A percentile compares a stretch with the other conserved stretches of the same genome.
Evolutionary conservation across 2,113 vertebrate species (phyloP).

Genomic region (Nibea coibor): DNA sequence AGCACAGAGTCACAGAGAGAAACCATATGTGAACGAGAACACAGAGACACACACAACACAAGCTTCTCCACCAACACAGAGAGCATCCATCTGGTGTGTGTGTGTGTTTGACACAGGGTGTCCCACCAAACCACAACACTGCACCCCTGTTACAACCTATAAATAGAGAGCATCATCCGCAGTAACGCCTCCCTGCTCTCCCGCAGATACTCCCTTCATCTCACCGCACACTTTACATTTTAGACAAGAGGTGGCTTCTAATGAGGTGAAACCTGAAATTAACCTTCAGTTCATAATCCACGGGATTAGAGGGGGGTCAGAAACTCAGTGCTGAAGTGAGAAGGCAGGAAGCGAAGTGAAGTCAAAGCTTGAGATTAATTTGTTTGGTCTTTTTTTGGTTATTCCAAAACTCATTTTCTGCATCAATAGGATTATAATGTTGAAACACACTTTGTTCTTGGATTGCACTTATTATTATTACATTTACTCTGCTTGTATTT

Average conservation of each 20-base stretch:
- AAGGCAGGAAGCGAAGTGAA: neutral
- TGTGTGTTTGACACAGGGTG: constrained; percentile 49
- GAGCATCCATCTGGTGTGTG: constrained; percentile 63
- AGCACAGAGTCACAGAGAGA: constrained; percentile 63
- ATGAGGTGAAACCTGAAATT: constrained; percentile 21
- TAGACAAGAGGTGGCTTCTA: neutral
- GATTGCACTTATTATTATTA: neutral
- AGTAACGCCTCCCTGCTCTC: constrained; percentile 34
- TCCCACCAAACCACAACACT: constrained; percentile 50
- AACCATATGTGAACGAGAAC: constrained; percentile 62
- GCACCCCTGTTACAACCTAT: constrained; percentile 48
- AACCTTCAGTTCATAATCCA: neutral
- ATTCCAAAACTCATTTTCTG: neutral
- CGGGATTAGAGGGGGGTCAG: neutral
- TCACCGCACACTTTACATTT: constrained; percentile 5
- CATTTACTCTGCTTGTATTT: neutral
- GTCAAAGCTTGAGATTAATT: neutral
- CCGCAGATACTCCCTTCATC: constrained; percentile 1
- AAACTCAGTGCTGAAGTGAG: neutral
- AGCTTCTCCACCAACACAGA: constrained; percentile 32
- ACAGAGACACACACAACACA: constrained; percentile 30
- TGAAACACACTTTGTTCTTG: neutral
- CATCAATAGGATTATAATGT: neutral
- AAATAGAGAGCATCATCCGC: constrained; percentile 60
- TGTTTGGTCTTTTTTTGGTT: neutral